Evolutionary conservation across 2,797 vertebrate genomes (phyloP), one percentile per base, ranked within the genome.

Genomic region (Platyrinchus mystaceus): DNA sequence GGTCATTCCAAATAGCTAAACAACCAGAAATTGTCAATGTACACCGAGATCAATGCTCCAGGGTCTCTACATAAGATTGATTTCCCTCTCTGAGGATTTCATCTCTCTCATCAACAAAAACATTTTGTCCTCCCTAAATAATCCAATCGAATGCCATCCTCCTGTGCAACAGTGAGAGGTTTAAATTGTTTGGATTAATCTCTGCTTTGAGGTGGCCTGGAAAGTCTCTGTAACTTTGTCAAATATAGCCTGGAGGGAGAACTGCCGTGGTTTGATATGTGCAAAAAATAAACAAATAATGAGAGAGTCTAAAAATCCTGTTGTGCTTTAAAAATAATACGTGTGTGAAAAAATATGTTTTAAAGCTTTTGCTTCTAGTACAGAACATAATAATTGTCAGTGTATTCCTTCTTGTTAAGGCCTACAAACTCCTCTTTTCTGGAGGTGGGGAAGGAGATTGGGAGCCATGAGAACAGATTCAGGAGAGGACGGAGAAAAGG

Each of bases 71-170:
- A 94, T 95, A 97, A 96, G 98, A 98, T 98, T 98, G 98, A 98
- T 98, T 98, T 98, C 97, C 89, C 97, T 98, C 98, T 98, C 98
- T 84, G 96, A 98, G 98, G 97, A 98, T 98, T 98, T 98, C 98
- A 98, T 97, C 97, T 92, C 89, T 97, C 98, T 98, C 98, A 98
- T 98, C 98, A 98, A 98, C 98, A 98, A 98, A 98, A 98, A 98
- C 98, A 97, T 98, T 98, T 97, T 98, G 98, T 98, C 98, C 98
- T 98, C 97, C 98, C 98, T 98, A 98, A 98, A 98, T 98, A 98
- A 98, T 98, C 97, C 84, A 98, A 98, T 98, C 97, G 97, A 98
- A 98, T 96, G 95, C 95, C 93, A 97, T 97, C 95, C 85, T 98
- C 97, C 96, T 94, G 85, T 91, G 76, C 95, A 98, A 97, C 97